Percentiles rank a stretch among this genome's conserved stretches.
These are phyloP conservation scores for Pteronura brasiliensis DNA, from an alignment of 2,113 vertebrate genomes.

Conservation along the genomic window DNA sequence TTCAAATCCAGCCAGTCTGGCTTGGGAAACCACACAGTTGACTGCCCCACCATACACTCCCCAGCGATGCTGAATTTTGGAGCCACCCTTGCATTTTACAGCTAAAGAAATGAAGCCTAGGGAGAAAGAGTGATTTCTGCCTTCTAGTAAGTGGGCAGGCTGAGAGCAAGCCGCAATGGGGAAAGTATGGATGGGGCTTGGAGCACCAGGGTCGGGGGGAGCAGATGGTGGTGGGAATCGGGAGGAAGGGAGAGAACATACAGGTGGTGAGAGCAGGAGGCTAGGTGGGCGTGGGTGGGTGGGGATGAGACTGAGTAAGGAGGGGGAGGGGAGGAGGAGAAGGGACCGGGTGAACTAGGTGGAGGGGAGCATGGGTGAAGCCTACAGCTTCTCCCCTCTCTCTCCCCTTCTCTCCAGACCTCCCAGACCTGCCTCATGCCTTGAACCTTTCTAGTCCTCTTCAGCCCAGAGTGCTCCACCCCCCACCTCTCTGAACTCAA, in stretches of 20 bases:
- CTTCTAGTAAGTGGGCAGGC: slow-evolving; percentile 35
- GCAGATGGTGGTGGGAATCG: neutral
- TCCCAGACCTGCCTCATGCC: neutral
- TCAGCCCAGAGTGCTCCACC: neutral
- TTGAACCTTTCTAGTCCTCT: neutral
- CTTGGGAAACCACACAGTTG: neutral
- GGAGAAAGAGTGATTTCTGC: slow-evolving; percentile 5
- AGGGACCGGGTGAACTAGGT: neutral
- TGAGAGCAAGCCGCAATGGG: neutral
- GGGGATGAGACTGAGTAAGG: neutral
- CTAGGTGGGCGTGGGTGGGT: neutral
- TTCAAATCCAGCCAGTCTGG: neutral
- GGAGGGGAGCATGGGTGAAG: neutral
- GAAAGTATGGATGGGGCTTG: neutral
- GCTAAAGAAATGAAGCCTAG: neutral
- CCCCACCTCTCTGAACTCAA: neutral
- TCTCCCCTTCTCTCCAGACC: neutral
- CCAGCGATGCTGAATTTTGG: neutral
- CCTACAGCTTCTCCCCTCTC: neutral
- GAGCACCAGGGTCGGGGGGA: neutral
- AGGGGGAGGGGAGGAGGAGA: neutral
- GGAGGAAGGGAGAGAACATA: neutral
- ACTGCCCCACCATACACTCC: neutral
- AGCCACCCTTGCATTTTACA: neutral
- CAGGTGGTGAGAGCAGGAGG: neutral